Percentiles rank a stretch among this genome's conserved stretches.
Conservation (phyloP, 2,113 vertebrate species). For the Microtus montanus region DNA sequence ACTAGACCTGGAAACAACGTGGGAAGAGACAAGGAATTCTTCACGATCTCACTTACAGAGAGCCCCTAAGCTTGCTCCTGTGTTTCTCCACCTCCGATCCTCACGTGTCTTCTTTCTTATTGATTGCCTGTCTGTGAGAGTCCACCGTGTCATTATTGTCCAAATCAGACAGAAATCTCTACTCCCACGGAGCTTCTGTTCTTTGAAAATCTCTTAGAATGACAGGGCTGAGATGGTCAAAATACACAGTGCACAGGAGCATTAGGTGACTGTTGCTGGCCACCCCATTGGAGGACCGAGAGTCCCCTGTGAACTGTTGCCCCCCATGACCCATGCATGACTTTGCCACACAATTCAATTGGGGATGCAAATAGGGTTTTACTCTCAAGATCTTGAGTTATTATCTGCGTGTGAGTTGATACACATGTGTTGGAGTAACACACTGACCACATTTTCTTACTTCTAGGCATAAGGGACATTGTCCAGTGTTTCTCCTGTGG, state of each 20-base stretch:
- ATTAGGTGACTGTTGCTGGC: neutral
- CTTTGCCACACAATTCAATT: conserved; percentile 19
- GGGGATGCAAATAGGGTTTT: neutral
- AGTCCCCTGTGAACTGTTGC: neutral
- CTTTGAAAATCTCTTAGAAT: neutral
- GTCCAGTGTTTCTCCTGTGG: conserved; percentile 94
- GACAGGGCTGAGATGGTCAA: neutral
- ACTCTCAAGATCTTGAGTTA: neutral
- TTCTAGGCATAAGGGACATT: conserved; percentile 88
- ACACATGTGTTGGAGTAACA: neutral
- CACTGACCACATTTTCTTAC: neutral
- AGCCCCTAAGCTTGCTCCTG: neutral
- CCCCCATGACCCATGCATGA: neutral
- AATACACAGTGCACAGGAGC: too few relatives aligned
- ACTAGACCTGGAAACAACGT: neutral
- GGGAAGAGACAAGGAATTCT: neutral
- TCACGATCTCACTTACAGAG: neutral
- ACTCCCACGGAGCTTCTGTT: neutral
- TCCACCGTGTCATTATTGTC: neutral
- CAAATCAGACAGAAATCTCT: neutral
- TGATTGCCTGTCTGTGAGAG: neutral
- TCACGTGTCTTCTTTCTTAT: neutral
- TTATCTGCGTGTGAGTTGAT: neutral
- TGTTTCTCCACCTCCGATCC: neutral
- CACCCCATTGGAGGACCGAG: neutral